Evolutionary conservation across 2,797 vertebrate species (phyloP), one percentile per base, ranked within the genome.

Genomic region (Crocodylus rhombifer): DNA sequence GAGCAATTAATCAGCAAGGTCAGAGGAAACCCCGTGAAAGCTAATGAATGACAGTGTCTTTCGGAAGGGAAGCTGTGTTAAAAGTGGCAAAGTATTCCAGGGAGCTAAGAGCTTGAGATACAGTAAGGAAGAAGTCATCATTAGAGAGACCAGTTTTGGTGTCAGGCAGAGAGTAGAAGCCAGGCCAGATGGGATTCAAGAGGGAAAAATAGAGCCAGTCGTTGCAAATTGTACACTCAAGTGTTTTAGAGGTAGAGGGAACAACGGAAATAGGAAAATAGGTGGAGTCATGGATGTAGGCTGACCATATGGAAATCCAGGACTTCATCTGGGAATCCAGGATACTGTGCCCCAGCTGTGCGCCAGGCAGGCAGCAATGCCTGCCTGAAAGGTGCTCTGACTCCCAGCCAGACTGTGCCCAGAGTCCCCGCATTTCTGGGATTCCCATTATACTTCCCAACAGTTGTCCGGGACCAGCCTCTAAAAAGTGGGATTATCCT

Each of bases 151-250:
- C 25, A 84, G 80, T 79, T 69, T 87, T 78, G 57, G 62, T 89
- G 71, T 84, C 94, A 94, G 88, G 87, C 77, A 67, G 86, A 23
- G 73, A 81, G 82, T 94, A 86, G 75, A 80, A 92, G 87, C 73
- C 63, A 86, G 80, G 90, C 78, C 69, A 76, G 73, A 82, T 69
- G 60, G 18, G 23, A 51, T 65, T 69, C 21, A 90, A 92, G 84
- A 91, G 75, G 78, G 76, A 88, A 80, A 90, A 86, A 80, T 57
- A 51, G 25, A 74, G 77, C 79, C 92, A 86, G 80, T 67, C 81
- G 65, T 71, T 86, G 9, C 36, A 95, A 92, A 69, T 78, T 67
- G 78, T 30, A 64, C 84, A 90, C 94, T 93, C 88, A 93, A 7
- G 95, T 95, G 95, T 91, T 82, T 56, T 62, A 84, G 80, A 94